Percentiles rank a stretch among this genome's conserved stretches.
Conservation (phyloP, 2,797 vertebrate genomes). For the Somateria mollissima region DNA sequence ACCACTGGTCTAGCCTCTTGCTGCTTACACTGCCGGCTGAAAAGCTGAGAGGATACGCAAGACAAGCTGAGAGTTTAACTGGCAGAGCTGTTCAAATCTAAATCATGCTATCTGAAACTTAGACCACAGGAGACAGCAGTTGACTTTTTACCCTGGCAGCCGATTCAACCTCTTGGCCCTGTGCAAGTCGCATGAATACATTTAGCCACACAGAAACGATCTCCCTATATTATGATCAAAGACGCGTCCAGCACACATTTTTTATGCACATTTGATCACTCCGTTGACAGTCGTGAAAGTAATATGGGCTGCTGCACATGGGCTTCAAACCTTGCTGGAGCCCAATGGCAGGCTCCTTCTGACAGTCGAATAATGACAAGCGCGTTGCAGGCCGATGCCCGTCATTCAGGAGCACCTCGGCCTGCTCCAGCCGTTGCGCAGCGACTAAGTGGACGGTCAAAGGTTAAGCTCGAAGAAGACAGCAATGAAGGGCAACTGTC, state of each 20-base stretch:
- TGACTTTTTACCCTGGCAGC: conserved; percentile 69
- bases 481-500: conserved; percentile 98
- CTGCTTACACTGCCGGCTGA: conserved; percentile 52
- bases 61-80: conserved; percentile 71
- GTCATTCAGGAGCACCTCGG: conserved; percentile 84
- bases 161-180: conserved; percentile 75
- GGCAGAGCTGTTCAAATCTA: conserved; percentile 80
- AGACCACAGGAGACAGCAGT: conserved; percentile 80
- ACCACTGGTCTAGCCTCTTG: conserved; percentile 38
- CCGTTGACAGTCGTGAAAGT: conserved; percentile 89
- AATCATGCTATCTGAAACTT: conserved; percentile 77
- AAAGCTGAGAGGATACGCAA: conserved; percentile 67
- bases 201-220: conserved; percentile 68
- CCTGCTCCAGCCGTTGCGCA: conserved; percentile 71
- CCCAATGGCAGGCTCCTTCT: conserved; percentile 83
- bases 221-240: conserved; percentile 83
- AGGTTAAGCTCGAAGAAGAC: conserved; percentile 94
- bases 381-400: conserved; percentile 87
- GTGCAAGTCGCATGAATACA: conserved; percentile 70
- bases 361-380: conserved; percentile 92
- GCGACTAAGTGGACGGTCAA: conserved; percentile 86
- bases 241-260: conserved; percentile 70
- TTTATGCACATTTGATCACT: conserved; percentile 88
- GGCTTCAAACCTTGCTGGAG: conserved; percentile 84
- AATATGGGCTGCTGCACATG: conserved; percentile 93